Base-by-base conservation (phyloP, 2,113 vertebrate species). In the Albula goreensis region DNA sequence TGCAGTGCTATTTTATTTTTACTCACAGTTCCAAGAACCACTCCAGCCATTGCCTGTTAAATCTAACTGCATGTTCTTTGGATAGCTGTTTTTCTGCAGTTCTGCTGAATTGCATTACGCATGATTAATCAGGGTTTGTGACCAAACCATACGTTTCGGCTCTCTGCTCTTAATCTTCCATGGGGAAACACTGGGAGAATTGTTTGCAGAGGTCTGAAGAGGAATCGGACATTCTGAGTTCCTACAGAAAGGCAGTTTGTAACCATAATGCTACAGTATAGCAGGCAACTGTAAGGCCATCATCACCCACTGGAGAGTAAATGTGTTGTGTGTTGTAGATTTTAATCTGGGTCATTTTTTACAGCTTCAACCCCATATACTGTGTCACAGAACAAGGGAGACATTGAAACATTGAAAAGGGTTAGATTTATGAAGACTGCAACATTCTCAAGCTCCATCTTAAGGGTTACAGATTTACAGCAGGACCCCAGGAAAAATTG, bases 81-180 rank as follows among this genome's bases (percentile, higher is more conserved):
- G n/a, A 74, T 80, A 17, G 13, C 48, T 80, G 50, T 81, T 81
- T 81, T n/a, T 53, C 22, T 52, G 19, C 80, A 12, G 22, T 50
- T 13, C 8, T 52, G 50, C 50, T 52, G 22, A 52, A 81, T 9
- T 81, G 49, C 51, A 50, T 53, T 81, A 81, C 51, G 60, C 52
- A 60, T 57, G 81, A 17, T 60, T 41, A 82, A 82, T 82, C 81
- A 57, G 25, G 22, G 81, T 41, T 82, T 82, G 31, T 82, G 81
- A 57, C 51, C 17, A 56, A 81, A 50, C 78, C 41, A 80, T 80
- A 51, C 80, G 48, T 81, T 25, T 53, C 51, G 11, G 80, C 81
- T 82, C 31, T 82, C 25, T 31, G 22, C 52, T 25, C 7, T 53
- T 57, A 82, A 60, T 41, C 53, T 41, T 13, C 53, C 81, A 60